Percentiles rank a stretch among this genome's conserved stretches.
These are phyloP conservation scores for Nephrocerus scutellatus DNA, from an alignment of 2,888 invertebrate genomes.

Conservation along the genomic window DNA sequence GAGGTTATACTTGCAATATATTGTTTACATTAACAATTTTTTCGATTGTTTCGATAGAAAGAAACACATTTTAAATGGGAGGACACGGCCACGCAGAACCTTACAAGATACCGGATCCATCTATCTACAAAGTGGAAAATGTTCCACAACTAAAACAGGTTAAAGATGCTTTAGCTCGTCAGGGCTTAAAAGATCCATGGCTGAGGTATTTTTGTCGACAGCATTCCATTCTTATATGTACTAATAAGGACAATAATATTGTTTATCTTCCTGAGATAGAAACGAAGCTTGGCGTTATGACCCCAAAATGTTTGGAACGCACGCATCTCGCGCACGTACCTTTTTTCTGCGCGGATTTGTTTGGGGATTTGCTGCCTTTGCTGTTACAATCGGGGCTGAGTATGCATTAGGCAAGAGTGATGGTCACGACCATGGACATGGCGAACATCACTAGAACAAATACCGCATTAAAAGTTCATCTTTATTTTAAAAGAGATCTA, in stretches of 20 bases:
- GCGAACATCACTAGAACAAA: conserved; percentile 25
- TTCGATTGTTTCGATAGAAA: neutral
- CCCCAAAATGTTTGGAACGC: conserved; percentile 54
- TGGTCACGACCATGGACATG: conserved; percentile 45
- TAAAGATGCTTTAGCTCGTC: conserved; percentile 57
- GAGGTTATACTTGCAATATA: neutral
- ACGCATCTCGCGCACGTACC: conserved; percentile 42
- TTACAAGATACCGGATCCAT: conserved; percentile 64
- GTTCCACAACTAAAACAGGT: conserved; percentile 59
- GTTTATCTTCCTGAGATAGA: conserved; percentile 41
- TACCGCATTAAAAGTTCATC: too few relatives aligned
- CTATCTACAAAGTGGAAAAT: conserved; percentile 65
- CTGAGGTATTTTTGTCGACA: conserved; percentile 54
- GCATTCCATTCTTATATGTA: neutral
- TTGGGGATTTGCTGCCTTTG: conserved; percentile 56
- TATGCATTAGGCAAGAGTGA: conserved; percentile 43
- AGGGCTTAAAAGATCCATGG: conserved; percentile 81
- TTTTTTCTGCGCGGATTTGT: conserved; percentile 60
- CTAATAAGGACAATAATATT: neutral
- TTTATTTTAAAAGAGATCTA: too few relatives aligned
- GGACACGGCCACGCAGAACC: conserved; percentile 53
- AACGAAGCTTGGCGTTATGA: conserved; percentile 81
- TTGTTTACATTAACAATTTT: too few relatives aligned
- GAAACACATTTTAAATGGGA: conserved; percentile 46
- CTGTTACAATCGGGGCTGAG: conserved; percentile 52